These are phyloP conservation scores for Aulostomus chinensis DNA, from an alignment of 2,797 vertebrate species.

Conservation along the genomic window DNA sequence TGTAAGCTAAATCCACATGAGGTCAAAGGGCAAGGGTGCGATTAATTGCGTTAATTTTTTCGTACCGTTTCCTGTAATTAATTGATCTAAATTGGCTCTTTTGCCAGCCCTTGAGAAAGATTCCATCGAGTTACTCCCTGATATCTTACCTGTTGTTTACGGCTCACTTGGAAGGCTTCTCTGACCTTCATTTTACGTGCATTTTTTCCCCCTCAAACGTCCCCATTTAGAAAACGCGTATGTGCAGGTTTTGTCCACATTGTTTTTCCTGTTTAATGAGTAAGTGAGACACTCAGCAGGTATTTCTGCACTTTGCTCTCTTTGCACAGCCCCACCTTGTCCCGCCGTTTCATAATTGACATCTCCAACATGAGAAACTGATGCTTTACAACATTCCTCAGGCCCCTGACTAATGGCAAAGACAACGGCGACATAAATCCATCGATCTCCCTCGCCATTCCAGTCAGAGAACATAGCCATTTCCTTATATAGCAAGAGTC, in stretches of 20 bases:
- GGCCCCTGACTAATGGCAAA: slow-evolving; percentile 25
- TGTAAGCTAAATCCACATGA: too few relatives aligned
- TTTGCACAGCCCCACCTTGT: not conserved
- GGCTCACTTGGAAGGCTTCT: too few relatives aligned
- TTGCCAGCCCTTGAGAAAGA: too few relatives aligned
- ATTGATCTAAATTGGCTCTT: too few relatives aligned
- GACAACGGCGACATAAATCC: slow-evolving; percentile 58
- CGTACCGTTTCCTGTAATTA: too few relatives aligned
- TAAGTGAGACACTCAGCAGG: slow-evolving; percentile 11
- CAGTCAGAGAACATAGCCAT: slow-evolving; percentile 54
- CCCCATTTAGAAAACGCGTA: slow-evolving; percentile 1
- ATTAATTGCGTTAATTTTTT: too few relatives aligned
- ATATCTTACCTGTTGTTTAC: too few relatives aligned
- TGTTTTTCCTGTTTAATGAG: slow-evolving; percentile 25
- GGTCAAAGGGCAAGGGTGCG: too few relatives aligned
- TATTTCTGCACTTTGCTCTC: slow-evolving; percentile 21
- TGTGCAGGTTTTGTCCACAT: not conserved
- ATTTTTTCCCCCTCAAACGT: too few relatives aligned
- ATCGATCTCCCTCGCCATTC: slow-evolving; percentile 50
- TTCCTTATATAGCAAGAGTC: slow-evolving; percentile 80
- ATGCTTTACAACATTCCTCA: slow-evolving; percentile 17
- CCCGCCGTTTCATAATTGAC: slow-evolving; percentile 13
- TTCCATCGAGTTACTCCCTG: too few relatives aligned
- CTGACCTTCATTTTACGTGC: too few relatives aligned
- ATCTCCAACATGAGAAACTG: slow-evolving; percentile 18